phyloP scores from a whole-genome alignment of 2,797 vertebrate genomes.

The Sebastes jordani region DNA sequence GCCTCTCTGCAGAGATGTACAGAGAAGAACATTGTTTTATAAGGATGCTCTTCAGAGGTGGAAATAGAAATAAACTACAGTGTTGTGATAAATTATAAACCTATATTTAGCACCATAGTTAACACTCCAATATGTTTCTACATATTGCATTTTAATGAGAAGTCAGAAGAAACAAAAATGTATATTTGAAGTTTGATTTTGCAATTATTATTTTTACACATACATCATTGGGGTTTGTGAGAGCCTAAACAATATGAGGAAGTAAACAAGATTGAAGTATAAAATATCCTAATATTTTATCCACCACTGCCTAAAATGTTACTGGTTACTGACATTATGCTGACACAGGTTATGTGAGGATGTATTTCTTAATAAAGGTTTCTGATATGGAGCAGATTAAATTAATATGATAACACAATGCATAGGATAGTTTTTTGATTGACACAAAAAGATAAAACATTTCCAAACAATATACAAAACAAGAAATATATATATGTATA shows the following conservation, averaged over 20 bases:
- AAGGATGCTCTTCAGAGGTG: not conserved
- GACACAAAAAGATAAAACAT: not conserved
- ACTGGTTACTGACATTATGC: not conserved
- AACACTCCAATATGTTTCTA: not conserved
- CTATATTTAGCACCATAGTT: too few relatives aligned
- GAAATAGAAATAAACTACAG: not conserved
- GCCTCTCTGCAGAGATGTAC: not conserved
- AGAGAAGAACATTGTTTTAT: not conserved
- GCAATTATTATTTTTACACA: not conserved
- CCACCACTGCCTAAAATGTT: not conserved
- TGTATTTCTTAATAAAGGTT: too few relatives aligned
- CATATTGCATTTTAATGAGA: not conserved
- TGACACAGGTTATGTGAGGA: too few relatives aligned
- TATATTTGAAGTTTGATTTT: not conserved
- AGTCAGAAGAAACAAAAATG: not conserved
- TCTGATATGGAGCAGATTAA: not conserved
- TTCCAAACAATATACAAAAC: too few relatives aligned
- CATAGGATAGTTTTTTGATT: not conserved
- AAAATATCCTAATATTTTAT: not conserved
- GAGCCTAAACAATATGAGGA: not conserved
- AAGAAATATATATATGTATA: too few relatives aligned
- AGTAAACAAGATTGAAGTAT: not conserved
- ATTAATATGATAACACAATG: not conserved
- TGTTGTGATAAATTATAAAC: not conserved
- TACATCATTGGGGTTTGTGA: not conserved